phyloP scores from a whole-genome alignment of 2,888 invertebrate species.

The Steromphala cineraria region DNA sequence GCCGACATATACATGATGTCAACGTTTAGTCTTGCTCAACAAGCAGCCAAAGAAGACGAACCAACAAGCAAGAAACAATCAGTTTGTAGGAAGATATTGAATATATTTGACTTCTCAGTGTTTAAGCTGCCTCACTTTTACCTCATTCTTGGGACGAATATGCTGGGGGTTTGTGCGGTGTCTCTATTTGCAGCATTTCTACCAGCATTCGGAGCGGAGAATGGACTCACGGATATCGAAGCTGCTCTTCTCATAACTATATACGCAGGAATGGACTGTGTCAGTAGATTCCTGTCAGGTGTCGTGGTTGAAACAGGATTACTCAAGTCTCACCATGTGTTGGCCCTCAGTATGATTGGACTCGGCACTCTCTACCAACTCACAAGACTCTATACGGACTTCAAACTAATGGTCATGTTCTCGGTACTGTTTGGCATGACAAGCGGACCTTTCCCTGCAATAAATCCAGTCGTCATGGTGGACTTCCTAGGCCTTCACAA shows the following conservation, averaged over 20 bases:
- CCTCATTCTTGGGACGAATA: not conserved
- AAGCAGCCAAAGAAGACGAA: not conserved
- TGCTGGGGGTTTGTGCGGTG: not conserved
- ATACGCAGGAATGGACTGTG: constrained; percentile 2
- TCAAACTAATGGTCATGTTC: not conserved
- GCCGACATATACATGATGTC: not conserved
- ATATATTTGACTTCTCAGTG: not conserved
- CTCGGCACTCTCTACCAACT: not conserved
- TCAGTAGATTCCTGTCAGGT: not conserved
- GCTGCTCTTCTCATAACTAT: not conserved
- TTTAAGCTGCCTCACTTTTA: not conserved
- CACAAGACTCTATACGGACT: not conserved
- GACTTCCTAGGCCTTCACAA: constrained; percentile 16
- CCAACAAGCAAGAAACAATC: not conserved
- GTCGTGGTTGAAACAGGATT: not conserved
- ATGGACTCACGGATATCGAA: not conserved
- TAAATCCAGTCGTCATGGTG: constrained; percentile 11
- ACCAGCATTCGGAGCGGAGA: not conserved
- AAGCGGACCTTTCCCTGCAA: constrained; percentile 4
- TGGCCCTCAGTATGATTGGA: not conserved
- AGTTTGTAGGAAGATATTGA: not conserved
- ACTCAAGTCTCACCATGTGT: not conserved
- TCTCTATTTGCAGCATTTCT: not conserved
- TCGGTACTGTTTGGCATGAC: not conserved
- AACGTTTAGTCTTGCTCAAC: not conserved